Percentiles rank a stretch among this genome's conserved stretches.
These are phyloP conservation scores for Trichomalopsis sarcophagae DNA, from an alignment of 1,140 invertebrate genomes.

Conservation along the genomic window DNA sequence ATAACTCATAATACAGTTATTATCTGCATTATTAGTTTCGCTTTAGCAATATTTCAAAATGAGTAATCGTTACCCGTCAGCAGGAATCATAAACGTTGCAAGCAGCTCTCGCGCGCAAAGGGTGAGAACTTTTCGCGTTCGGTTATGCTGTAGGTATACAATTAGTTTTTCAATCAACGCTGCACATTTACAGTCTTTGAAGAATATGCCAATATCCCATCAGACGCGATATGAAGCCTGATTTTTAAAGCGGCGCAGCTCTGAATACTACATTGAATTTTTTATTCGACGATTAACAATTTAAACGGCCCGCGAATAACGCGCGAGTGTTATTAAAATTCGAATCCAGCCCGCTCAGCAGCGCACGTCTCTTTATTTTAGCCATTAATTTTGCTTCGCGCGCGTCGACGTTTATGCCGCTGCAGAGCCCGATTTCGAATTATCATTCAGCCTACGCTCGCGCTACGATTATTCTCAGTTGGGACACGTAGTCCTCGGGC, in stretches of 20 bases:
- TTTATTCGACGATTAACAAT: neutral
- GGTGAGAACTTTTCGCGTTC: too few relatives aligned
- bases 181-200: too few relatives aligned
- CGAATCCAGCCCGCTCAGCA: neutral
- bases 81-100: neutral
- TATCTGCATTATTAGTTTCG: neutral
- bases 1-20: too few relatives aligned
- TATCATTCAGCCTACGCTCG: constrained; percentile 37
- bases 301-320: neutral
- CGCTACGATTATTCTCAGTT: constrained; percentile 30
- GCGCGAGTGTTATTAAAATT: constrained; percentile 12
- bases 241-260: too few relatives aligned
- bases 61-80: neutral
- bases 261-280: too few relatives aligned
- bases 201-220: too few relatives aligned
- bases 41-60: neutral
- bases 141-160: neutral
- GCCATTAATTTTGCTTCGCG: constrained; percentile 23
- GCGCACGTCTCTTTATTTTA: neutral
- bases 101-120: neutral
- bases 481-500: constrained; percentile 2
- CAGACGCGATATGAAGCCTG: too few relatives aligned
- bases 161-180: neutral
- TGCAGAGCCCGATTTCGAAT: neutral
- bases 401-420: neutral